Base-by-base conservation (phyloP, 2,888 invertebrate genomes). In the Deroplatys truncata region DNA sequence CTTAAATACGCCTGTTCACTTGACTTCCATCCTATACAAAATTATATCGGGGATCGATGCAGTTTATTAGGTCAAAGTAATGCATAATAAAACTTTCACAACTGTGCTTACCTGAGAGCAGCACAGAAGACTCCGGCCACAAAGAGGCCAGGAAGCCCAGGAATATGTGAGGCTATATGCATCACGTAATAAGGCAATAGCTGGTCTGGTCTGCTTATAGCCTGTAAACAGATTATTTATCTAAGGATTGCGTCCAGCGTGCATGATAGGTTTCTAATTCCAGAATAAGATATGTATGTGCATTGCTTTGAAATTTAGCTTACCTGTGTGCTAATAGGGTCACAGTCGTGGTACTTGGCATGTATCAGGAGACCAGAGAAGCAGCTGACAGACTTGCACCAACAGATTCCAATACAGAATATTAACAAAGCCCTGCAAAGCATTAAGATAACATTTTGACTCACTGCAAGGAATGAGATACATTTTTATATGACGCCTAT, bases 101-200 rank as follows among this genome's bases (percentile, higher is more conserved):
- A 43, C 10, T 43, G 2, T 43, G 43, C 56, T 90, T 92, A 95
- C 95, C 95, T 96, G 72, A 97, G 94, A 0, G 96, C 96, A 0
- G 97, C 96, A 92, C 96, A 96, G 91, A 97, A 96, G 84, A 97
- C 94, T 43, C 97, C 96, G 31, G 97, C 96, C 8, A 97, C 95
- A 92, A 97, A 97, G 84, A 97, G 94, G 5, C 97, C 97, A 72
- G 96, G 95, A 87, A 97, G 94, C 0, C 97, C 97, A 28, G 96
- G 96, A 92, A 96, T 94, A 92, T 95, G 93, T 5, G 94, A 93
- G 0, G 96, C 95, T 25, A 96, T 94, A 91, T 96, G 96, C 94
- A 97, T 96, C 15, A 97, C 95, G 92, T 96, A 97, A 92, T 95
- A 95, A 0, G 97, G 97, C 10, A 97, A 94, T 28, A 96, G 93